Evolutionary conservation across 1,140 invertebrate species (phyloP), one percentile per base, ranked within the genome.

Genomic region (Atta cephalotes): DNA sequence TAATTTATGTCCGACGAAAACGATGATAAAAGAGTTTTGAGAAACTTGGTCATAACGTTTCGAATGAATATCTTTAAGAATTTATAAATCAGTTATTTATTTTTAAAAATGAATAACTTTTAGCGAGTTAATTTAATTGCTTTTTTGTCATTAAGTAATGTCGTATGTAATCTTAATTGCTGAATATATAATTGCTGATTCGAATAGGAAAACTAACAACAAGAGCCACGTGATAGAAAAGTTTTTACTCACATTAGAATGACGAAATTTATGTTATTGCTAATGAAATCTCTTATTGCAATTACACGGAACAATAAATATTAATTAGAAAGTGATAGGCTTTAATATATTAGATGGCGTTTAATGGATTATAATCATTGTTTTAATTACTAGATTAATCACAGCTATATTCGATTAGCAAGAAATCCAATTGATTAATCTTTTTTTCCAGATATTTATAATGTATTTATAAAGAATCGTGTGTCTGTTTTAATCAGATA

Each of bases 111-210:
- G 18, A 10, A 45, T 53, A 63, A 25, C 31, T 78, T 45, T 79
- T 16, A 31, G 18, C 60, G 5, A 9, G 49, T 9, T 66, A 39
- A 68, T 4, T 21, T 68, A 35, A 25, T 56, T 70, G 49, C 7
- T 70, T 56, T 82, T 31, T n/a, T 45, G 4, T 65, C 58, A 31
- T 58, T 18, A n/a, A n/a, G 14, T 28, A 21, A 74, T 2, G 39
- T 49, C 28, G 21, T 81, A 58, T 28, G 9, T 21, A 63, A 76
- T 84, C n/a, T 63, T 63, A 74, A 84, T 63, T 63, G 70, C 25
- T 6, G 39, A 60, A 56, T 72, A 25, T 12, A 56, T 21, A 21
- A 21, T 21, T 21, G 21, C 21, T 21, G 21, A 21, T 58, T 72
- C 14, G 35, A 72, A 10, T 70, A 5, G 31, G 28, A 16, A 60